Percentiles rank a stretch among this genome's conserved stretches.
phyloP scores from a whole-genome alignment of 37 sponge, comb jelly and placozoan species.

The Trichoplax adhaerens region DNA sequence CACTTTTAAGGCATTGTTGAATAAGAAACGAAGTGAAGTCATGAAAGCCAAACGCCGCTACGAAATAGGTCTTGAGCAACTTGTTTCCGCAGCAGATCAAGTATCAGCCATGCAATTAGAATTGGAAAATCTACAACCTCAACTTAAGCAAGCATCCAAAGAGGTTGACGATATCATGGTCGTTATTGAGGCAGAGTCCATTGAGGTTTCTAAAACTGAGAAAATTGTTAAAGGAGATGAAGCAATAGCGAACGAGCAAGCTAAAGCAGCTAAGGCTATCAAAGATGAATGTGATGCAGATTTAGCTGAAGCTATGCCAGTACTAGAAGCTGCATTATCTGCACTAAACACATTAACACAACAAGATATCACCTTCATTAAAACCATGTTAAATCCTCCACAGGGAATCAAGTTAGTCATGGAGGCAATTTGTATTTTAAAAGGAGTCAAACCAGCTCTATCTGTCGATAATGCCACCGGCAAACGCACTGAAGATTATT shows the following conservation, averaged over 20 bases:
- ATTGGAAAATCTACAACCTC: slow-evolving; percentile 75
- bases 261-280: slow-evolving; percentile 85
- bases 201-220: slow-evolving; percentile 82
- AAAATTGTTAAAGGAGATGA: slow-evolving; percentile 90
- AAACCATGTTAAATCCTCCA: slow-evolving; percentile 90
- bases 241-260: slow-evolving; percentile 88
- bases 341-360: slow-evolving; percentile 88
- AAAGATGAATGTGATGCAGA: slow-evolving; percentile 98
- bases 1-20: slow-evolving; percentile 85
- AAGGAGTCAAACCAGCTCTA: slow-evolving; percentile 78
- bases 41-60: slow-evolving; percentile 71
- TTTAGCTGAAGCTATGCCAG: slow-evolving; percentile 85
- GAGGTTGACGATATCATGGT: slow-evolving; percentile 91
- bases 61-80: slow-evolving; percentile 86
- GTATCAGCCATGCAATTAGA: slow-evolving; percentile 84
- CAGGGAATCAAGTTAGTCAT: slow-evolving; percentile 82
- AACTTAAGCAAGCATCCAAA: slow-evolving; percentile 70
- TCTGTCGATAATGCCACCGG: slow-evolving; percentile 55
- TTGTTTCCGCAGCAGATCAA: slow-evolving; percentile 63
- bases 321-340: slow-evolving; percentile 77
- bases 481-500: slow-evolving; percentile 89
- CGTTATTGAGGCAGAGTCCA: slow-evolving; percentile 85
- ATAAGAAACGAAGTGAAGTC: slow-evolving; percentile 82
- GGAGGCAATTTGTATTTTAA: slow-evolving; percentile 93
- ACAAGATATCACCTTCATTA: slow-evolving; percentile 68